Evolutionary conservation across 2,888 invertebrate genomes (phyloP), one percentile per base, ranked within the genome.

Genomic region (Pachydiplax longipennis): DNA sequence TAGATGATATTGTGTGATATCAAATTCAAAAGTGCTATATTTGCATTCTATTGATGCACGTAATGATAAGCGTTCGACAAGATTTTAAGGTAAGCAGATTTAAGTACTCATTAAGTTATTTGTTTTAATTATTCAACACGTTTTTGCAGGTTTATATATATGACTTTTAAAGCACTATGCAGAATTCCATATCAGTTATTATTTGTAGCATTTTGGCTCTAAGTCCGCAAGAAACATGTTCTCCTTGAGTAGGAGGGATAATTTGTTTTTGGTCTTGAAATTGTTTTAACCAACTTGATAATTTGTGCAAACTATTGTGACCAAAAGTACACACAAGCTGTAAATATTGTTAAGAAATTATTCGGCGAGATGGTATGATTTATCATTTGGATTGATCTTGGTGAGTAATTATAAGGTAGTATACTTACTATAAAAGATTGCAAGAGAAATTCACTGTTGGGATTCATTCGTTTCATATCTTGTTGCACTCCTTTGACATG

Each of bases 41-140:
- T 58, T 65, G 87, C 87, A 87, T 61, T n/a, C 0, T 83, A 25
- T 48, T 40, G 35, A 37, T 87, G 61, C 13, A 61, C 83, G 35
- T 83, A 31, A 83, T 0, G 37, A 22, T 31, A 22, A 37, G 61
- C 22, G 37, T 87, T 58, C 87, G 58, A 65, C 87, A 35, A 61
- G 61, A n/a, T 61, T 37, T 61, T 87, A 87, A 87, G 87, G 87
- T 87, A 87, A 87, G 87, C 87, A 87, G 31, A n/a, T 87, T 37
- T 87, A 22, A 87, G 18, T 83, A 48, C 10, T 61, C 37, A 3
- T 87, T 35, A 15, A n/a, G 58, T 35, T 87, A 37, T n/a, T 61
- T 87, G 61, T 87, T 65, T 87, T 87, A 87, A 87, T 65, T 87
- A 87, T 87, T 87, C 87, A 87, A 87, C 87, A 31, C 87, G 53